Evolutionary conservation across 1,140 invertebrate genomes (phyloP), one percentile per base, ranked within the genome.

Genomic region (Drosophila tsacasi): DNA sequence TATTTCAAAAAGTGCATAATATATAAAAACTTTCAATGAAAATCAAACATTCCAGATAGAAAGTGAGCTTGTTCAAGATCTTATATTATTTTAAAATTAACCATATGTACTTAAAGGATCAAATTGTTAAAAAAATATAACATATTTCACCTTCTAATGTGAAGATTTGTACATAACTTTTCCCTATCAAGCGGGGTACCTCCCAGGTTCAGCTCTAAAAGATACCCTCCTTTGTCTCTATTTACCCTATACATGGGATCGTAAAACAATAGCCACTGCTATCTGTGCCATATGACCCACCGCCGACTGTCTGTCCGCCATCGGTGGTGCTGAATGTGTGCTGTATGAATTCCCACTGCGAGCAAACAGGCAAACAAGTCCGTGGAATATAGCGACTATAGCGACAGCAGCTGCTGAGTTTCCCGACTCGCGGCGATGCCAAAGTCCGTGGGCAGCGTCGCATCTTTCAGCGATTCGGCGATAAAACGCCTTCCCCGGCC

Each of bases 221-320:
- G 6, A 1, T 5, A n/a, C 17, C 39, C n/a, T 15, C 19, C 44
- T 44, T 67, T 15, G 37, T 55, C 39, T 71, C 60, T 89, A 67
- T 84, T 89, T 85, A 79, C 84, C 83, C 76, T 69, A 85, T 76
- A 68, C 78, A 81, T 65, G 71, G 66, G 79, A 89, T 87, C 84
- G 84, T 89, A 82, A 89, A 89, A 89, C 85, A 89, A 89, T 89
- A 84, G 81, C 84, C 35, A 55, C 25, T 68, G 83, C 84, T 89
- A 86, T 89, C 83, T 66, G 21, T 42, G 67, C 76, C 73, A 82
- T 81, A 84, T 75, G 81, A 57, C 76, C 72, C 65, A 23, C 47
- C 57, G 49, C 47, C 49, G 49, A 75, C 63, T 67, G 61, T 83
- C 63, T 67, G 61, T 87, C 61, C 73, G 39, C 76, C 55, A 61